phyloP scores from a whole-genome alignment of 2,797 vertebrate genomes.

The Hydrophis major region DNA sequence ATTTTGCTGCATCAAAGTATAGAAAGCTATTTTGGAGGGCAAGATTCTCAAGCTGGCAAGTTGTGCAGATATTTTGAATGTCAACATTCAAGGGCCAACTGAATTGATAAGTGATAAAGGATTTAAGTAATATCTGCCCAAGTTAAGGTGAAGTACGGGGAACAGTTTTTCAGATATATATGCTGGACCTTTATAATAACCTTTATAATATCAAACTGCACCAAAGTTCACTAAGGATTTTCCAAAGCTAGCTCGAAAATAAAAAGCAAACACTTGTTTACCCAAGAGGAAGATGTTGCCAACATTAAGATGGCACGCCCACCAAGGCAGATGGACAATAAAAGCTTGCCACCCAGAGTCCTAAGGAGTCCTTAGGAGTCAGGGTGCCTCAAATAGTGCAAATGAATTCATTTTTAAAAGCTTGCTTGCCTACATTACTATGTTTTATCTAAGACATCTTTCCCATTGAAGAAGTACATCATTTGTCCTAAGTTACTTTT shows the following conservation, averaged over 20 bases:
- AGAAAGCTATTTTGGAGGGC: neutral
- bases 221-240: neutral
- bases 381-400: neutral
- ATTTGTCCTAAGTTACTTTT: neutral
- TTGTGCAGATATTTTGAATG: neutral
- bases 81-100: neutral
- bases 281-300: neutral
- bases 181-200: neutral
- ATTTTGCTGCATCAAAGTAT: neutral
- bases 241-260: neutral
- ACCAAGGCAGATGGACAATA: neutral
- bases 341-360: neutral
- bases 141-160: neutral
- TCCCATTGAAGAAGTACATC: neutral
- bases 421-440: neutral
- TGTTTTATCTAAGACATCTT: neutral
- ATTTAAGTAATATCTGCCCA: neutral
- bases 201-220: neutral
- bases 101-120: neutral
- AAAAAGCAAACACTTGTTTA: neutral
- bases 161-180: neutral
- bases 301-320: neutral
- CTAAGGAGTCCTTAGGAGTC: neutral
- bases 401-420: neutral
- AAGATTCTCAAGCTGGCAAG: neutral